phyloP scores from a whole-genome alignment of 2,797 vertebrate species.

The Bucorvus abyssinicus region DNA sequence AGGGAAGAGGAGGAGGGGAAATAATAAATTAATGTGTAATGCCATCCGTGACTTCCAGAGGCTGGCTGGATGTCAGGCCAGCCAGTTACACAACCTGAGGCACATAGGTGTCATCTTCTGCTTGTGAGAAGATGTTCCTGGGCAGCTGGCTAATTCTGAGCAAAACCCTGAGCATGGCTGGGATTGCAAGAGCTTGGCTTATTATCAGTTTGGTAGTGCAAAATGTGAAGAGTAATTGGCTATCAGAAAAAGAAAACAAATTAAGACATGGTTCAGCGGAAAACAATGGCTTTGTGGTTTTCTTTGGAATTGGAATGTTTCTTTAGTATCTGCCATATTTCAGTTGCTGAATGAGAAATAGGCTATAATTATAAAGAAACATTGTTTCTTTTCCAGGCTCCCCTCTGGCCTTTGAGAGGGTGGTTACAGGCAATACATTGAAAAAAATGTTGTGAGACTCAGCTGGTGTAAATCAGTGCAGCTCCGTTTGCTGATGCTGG shows the following conservation, averaged over 20 bases:
- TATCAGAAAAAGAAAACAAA: constrained; percentile 39
- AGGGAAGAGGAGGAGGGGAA: background rate
- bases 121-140: background rate
- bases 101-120: background rate
- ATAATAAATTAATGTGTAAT: background rate
- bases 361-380: constrained; percentile 15
- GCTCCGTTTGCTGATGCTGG: background rate
- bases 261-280: constrained; percentile 16
- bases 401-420: background rate
- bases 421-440: background rate
- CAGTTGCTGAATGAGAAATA: constrained; percentile 3
- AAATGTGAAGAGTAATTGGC: constrained; percentile 1
- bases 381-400: constrained; percentile 3
- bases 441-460: background rate
- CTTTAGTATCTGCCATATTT: background rate
- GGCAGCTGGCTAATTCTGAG: background rate
- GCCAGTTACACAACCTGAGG: background rate
- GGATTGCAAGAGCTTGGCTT: background rate
- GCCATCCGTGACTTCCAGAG: background rate
- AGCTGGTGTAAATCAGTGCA: background rate
- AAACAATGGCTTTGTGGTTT: constrained; percentile 31
- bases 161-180: background rate
- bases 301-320: constrained; percentile 15
- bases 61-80: background rate
- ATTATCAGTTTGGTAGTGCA: background rate